Base-by-base conservation (phyloP, 2,888 invertebrate species). In the Cephus sareptanus region DNA sequence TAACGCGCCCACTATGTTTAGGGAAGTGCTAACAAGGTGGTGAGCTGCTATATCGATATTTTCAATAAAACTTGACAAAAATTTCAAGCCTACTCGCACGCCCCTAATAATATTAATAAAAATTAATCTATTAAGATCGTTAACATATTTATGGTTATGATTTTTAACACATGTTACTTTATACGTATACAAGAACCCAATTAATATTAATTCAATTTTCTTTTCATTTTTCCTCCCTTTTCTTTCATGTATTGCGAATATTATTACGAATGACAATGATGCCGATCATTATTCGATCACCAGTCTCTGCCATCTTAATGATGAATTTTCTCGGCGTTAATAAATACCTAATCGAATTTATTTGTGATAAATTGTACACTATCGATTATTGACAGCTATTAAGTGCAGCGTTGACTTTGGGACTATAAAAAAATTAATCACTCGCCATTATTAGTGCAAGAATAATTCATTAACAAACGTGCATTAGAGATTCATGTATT, bases 121-220 rank as follows among this genome's bases (percentile, higher is more conserved):
- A 75, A 75, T 74, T 77, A 56, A 75, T 75, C 74, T 40, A 68
- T 40, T 33, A 30, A 74, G 73, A 68, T 75, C 40, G 56, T 74
- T 75, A 74, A 33, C 33, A 37, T 73, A 74, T 30, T 73, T 75
- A 30, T 77, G 13, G 56, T 70, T 33, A 73, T 76, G 37, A 70
- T 76, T 76, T 69, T 76, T 70, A 70, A 31, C 23, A 23, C 12
- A 35, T 69, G 68, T 77, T 77, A 71, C 56, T 56, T 56, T 56
- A 56, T 56, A 56, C 56, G 56, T 56, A 56, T 56, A 56, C 56
- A 56, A 56, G 23, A 56, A 4, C 56, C 56, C 56, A 23, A 56
- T 23, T 56, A 56, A 15, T 56, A 56, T 56, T 56, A 56, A 56
- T 6, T 56, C 56, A 23, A 56, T 9, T 23, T 56, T 40, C 6